Evolutionary conservation across 2,888 invertebrate genomes (phyloP), one percentile per base, ranked within the genome.

Genomic region (Ischnus inquisitorius): DNA sequence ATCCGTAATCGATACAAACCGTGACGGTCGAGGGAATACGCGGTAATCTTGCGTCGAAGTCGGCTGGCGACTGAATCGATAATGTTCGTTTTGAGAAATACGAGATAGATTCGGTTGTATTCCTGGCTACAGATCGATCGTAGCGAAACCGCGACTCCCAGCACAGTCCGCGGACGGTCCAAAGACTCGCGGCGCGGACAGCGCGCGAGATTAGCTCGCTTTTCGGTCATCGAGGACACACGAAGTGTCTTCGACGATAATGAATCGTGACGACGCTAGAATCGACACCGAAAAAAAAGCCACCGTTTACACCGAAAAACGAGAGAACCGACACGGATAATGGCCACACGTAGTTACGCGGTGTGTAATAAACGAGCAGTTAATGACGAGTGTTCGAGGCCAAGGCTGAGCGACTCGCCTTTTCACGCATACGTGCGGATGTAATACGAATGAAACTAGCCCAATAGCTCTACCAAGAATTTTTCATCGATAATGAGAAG

Each of bases 71-170:
- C 28, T 62, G 39, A 68, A 74, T 43, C 60, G 25, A 46, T 75
- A 64, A 81, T n/a, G n/a, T 69, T 81, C 25, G 64, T 51, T 76
- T 48, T 51, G 62, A 46, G 43, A 60, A 54, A 76, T 51, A 19
- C 54, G 64, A 62, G 25, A 60, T 12, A 68, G 39, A 82, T 71
- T 77, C n/a, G 39, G 46, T 51, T 34, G 12, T 81, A 82, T 82
- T 77, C 39, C 39, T 46, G 57, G 76, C 71, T 2, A 39, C 57
- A 34, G 51, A 77, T 77, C 76, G 81, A 77, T 82, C 10, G 22
- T n/a, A 12, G 16, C 16, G 22, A 5, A 16, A 22, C 19, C 19
- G 54, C 16, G 10, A 0, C 39, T 8, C 16, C 39, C 16, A 39
- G 14, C n/a, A n/a, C 3, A n/a, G 71, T 3, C 48, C 34, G n/a